Evolutionary conservation across 2,797 vertebrate genomes (phyloP), one percentile per base, ranked within the genome.

Genomic region (Thunnus albacares): DNA sequence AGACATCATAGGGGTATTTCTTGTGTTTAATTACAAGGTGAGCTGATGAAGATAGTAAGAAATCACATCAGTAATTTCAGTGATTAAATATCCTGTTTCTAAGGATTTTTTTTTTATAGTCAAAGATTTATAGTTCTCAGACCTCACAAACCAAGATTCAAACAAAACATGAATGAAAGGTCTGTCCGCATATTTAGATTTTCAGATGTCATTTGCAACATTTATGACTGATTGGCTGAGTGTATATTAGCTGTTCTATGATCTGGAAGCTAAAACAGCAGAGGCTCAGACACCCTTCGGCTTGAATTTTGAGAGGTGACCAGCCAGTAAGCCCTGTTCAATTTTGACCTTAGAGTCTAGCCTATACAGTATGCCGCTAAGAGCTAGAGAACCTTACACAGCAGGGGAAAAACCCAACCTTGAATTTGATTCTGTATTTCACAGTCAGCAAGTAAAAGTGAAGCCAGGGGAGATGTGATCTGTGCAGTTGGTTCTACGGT

Each of bases 1-100:
- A 84, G 73, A 33, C 64, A 69, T 72, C 79, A 58, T 14, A 43
- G 45, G 38, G 74, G 66, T 38, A 84, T 73, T 80, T 17, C 64
- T 75, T 83, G 43, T 56, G 76, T 73, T 82, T 87, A 86, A 90
- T 87, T 89, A 84, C 73, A 60, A 28, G n/a, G 6, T 67, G 64
- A 69, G 57, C 80, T 79, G 53, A 78, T 83, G 75, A 69, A 51
- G 28, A 81, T 35, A 49, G 55, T 33, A 68, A 64, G 63, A n/a
- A 18, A 70, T 75, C 9, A n/a, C 58, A 43, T 60, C n/a, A 79
- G 47, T 49, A 35, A 53, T 75, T 43, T 55, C 38, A 73, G 7
- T 67, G 9, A 33, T 26, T 14, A 68, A 17, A 65, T 72, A 65
- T 52, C 6, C 10, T 53, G 52, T 67, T 51, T 65, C 17, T 45